Evolutionary conservation across 2,888 invertebrate genomes (phyloP), one percentile per base, ranked within the genome.

Genomic region (Drosophila nigritarsus): DNA sequence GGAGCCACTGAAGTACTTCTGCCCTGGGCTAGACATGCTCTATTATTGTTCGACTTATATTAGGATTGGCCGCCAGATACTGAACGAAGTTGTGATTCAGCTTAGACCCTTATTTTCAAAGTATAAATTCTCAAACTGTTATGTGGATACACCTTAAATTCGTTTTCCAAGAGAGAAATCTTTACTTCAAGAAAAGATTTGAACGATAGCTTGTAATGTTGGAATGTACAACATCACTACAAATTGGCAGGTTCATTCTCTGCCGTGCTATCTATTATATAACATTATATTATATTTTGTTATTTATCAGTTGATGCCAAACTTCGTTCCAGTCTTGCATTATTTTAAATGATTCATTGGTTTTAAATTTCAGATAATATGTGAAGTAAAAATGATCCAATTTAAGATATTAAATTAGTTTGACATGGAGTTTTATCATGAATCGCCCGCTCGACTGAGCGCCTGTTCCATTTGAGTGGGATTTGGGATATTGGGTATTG

Each of bases 21-120:
- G 62, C 5, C n/a, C 51, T 27, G 49, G 1, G 9, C 6, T 1
- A 36, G 11, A 50, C 15, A 45, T 30, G 6, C 48, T 83, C 1
- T 78, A 59, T 50, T 83, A 65, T 13, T 70, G 54, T 0, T 53
- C 67, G 11, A 86, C 80, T 36, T 78, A 69, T 15, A 61, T 86
- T 30, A 70, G 78, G 6, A 42, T 67, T 3, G 51, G 27, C n/a
- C 27, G 53, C 2, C 38, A 13, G 6, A 1, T 65, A 1, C 13
- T 73, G 40, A 40, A 34, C 18, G 27, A 48, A 7, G 6, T 29
- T 5, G 24, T 66, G 5, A 7, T 49, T 1, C 59, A 27, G 4
- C 9, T n/a, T n/a, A n/a, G n/a, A n/a, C n/a, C n/a, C n/a, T n/a
- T n/a, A n/a, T n/a, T n/a, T n/a, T n/a, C n/a, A n/a, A n/a, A n/a